These are phyloP conservation scores for Graptemys geographica DNA, from an alignment of 2,797 vertebrate species.

Conservation along the genomic window DNA sequence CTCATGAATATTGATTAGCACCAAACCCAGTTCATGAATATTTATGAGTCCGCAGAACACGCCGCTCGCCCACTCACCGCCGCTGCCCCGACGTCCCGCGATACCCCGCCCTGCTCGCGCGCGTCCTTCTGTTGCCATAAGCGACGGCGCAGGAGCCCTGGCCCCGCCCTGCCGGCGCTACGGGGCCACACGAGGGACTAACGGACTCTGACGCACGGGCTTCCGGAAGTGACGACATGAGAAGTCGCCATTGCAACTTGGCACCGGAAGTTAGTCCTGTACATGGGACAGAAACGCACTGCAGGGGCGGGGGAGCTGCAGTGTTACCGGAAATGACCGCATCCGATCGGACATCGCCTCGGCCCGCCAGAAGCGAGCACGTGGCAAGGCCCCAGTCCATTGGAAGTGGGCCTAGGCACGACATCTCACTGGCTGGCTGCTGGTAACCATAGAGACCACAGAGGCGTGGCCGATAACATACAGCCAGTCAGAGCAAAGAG, in stretches of 20 bases:
- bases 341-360: neutral
- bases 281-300: no score
- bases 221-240: fast-evolving
- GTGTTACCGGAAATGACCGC: neutral
- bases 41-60: no score
- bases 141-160: neutral
- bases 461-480: no score
- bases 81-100: neutral
- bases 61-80: neutral
- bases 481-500: no score
- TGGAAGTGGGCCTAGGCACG: no score
- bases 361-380: no score
- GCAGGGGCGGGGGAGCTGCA: no score
- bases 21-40: neutral
- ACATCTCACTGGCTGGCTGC: neutral
- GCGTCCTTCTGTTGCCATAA: neutral
- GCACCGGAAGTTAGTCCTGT: neutral
- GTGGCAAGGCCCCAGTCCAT: neutral
- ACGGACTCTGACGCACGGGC: fast-evolving
- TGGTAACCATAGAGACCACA: neutral
- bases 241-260: neutral
- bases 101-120: neutral
- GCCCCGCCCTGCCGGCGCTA: neutral
- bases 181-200: neutral
- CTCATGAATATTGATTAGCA: no score